phyloP scores from a whole-genome alignment of 2,113 vertebrate species.

The Megaleporinus macrocephalus region DNA sequence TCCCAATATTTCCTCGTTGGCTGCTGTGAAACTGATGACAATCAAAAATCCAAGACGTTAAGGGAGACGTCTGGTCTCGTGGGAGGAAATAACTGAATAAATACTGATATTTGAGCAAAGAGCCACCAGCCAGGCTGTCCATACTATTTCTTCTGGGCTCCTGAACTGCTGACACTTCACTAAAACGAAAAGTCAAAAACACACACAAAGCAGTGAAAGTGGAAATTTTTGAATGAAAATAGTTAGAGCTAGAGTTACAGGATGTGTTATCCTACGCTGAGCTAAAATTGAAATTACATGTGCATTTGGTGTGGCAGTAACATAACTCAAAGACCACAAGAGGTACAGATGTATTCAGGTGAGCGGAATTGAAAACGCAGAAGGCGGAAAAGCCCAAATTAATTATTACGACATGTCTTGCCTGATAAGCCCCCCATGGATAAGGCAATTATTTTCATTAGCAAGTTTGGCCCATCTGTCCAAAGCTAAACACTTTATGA shows the following conservation, averaged over 20 bases:
- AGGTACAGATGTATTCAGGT: constrained; percentile 49
- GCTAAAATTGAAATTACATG: constrained; percentile 36
- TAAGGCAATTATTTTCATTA: constrained; percentile 65
- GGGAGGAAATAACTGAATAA: constrained; percentile 36
- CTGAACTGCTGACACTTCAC: constrained; percentile 16
- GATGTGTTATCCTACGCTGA: constrained; percentile 36
- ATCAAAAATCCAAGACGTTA: constrained; percentile 10
- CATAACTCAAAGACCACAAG: constrained; percentile 35
- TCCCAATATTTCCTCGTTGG: neutral
- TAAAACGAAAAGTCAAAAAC: constrained; percentile 22
- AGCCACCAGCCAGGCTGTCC: neutral
- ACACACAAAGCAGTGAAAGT: neutral
- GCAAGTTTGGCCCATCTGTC: constrained; percentile 66
- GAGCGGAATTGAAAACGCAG: constrained; percentile 30
- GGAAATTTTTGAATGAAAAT: constrained; percentile 3
- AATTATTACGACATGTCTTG: constrained; percentile 61
- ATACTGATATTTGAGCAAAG: constrained; percentile 30
- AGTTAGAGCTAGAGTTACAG: constrained; percentile 3
- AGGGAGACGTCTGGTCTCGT: neutral
- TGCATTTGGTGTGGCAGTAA: constrained; percentile 32
- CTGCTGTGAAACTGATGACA: neutral
- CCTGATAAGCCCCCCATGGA: constrained; percentile 69
- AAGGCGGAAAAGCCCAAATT: constrained; percentile 50
- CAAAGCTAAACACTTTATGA: constrained; percentile 66
- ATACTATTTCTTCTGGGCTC: constrained; percentile 3